Evolutionary conservation across 2,797 vertebrate genomes (phyloP), one percentile per base, ranked within the genome.

Genomic region (Onychomys torridus): DNA sequence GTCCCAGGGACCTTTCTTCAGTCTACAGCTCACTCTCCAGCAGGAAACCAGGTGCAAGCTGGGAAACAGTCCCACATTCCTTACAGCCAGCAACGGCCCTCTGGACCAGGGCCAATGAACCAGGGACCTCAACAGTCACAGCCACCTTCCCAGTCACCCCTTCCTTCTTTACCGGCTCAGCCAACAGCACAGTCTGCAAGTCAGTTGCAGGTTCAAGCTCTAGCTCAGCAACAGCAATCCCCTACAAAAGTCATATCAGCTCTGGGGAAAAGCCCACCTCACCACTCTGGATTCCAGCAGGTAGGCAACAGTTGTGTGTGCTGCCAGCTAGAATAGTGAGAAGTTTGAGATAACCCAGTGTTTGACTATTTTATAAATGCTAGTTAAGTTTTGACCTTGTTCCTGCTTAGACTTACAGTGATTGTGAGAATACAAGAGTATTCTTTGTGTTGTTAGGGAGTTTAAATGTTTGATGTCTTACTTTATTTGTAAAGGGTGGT

Each of bases 61-160:
- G 99, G 99, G 97, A 99, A 99, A 98, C 99, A 98, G 94, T 99
- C 99, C 96, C 99, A 99, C 99, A 99, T 99, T 99, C 99, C 99
- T 98, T 99, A 99, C 98, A 99, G 99, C 98, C 99, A 99, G 99
- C 99, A 99, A 98, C 99, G 99, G 98, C 99, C 99, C 97, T 99
- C 99, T 0, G 99, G 99, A 97, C 99, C 99, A 98, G 99, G 97
- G 98, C 99, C 99, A 79, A 98, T 98, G 98, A 98, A 97, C 98
- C 99, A 99, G 98, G 99, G 99, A 98, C 98, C 99, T 98, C 98
- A 99, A 84, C 99, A 98, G 76, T 98, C 98, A 61, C 98, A 99
- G 84, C 98, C 99, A 97, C 98, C 99, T 90, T 99, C 99, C 95
- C 99, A 99, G 95, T 99, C 99, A 97, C 96, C 98, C 96, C 99